These are phyloP conservation scores for Xylophagus ater DNA, from an alignment of 2,888 invertebrate species.

Conservation along the genomic window DNA sequence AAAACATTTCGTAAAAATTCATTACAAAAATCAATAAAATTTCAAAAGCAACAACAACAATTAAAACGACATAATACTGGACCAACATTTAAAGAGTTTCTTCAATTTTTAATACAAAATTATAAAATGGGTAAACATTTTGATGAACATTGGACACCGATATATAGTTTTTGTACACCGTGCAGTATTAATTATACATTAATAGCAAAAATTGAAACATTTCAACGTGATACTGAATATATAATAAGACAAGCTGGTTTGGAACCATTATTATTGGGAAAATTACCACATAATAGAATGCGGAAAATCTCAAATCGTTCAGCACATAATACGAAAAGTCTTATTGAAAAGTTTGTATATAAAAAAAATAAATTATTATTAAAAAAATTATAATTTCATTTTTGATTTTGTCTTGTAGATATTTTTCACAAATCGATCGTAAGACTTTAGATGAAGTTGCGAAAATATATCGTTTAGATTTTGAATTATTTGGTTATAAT, in stretches of 20 bases:
- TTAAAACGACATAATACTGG: conserved; percentile 33
- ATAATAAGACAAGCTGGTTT: conserved; percentile 49
- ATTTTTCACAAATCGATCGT: conserved; percentile 47
- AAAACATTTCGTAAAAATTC: conserved; percentile 45
- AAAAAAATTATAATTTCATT: conserved; percentile 1
- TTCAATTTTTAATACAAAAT: conserved; percentile 53
- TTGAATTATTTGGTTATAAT: conserved; percentile 58
- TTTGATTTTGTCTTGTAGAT: conserved; percentile 25
- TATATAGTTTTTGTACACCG: conserved; percentile 52
- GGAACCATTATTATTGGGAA: conserved; percentile 43
- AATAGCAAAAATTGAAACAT: conserved; percentile 53
- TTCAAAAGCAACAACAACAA: background rate
- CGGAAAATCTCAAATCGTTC: conserved; percentile 42
- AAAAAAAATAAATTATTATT: background rate
- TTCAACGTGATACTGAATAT: conserved; percentile 47
- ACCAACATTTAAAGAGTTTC: conserved; percentile 60
- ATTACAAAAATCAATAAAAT: conserved; percentile 1
- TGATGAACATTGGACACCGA: conserved; percentile 57
- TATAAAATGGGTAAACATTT: conserved; percentile 45
- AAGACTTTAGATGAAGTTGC: conserved; percentile 47
- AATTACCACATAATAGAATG: conserved; percentile 41
- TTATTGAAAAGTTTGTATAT: conserved; percentile 43
- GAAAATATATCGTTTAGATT: conserved; percentile 53
- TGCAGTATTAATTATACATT: conserved; percentile 54
- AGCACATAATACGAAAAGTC: conserved; percentile 38